phyloP scores from a whole-genome alignment of 2,888 invertebrate species.

The Anagyrus pseudococci region DNA sequence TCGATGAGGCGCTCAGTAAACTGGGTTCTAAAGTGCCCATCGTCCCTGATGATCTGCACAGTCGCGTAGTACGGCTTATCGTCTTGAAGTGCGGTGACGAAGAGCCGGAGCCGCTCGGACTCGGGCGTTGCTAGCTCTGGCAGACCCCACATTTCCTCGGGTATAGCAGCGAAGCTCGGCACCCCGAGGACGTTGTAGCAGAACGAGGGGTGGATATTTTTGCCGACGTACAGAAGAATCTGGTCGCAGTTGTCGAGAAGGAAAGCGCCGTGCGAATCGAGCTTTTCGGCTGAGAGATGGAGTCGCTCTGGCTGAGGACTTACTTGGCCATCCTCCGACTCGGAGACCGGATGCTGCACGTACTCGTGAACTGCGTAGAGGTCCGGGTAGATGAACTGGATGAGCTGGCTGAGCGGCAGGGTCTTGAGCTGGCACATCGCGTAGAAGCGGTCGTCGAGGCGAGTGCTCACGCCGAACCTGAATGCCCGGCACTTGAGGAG shows the following conservation, averaged over 20 bases:
- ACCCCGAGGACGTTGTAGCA: constrained; percentile 82
- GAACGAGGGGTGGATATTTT: constrained; percentile 76
- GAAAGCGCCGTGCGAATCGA: constrained; percentile 85
- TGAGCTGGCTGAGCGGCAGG: constrained; percentile 78
- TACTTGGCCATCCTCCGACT: constrained; percentile 56
- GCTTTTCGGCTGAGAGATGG: constrained; percentile 87
- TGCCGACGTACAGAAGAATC: constrained; percentile 85
- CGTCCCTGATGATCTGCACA: constrained; percentile 88
- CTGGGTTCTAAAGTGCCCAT: constrained; percentile 79
- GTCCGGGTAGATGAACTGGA: constrained; percentile 90
- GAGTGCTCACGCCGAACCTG: constrained; percentile 84
- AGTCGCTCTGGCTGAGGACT: constrained; percentile 77
- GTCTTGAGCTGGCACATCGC: constrained; percentile 95
- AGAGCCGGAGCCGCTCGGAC: constrained; percentile 78
- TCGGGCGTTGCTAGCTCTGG: constrained; percentile 80
- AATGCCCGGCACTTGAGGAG: constrained; percentile 91
- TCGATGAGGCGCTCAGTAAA: constrained; percentile 92
- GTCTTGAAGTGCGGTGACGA: constrained; percentile 83
- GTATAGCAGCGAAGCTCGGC: constrained; percentile 73
- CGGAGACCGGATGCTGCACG: constrained; percentile 63
- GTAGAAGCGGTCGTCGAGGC: constrained; percentile 90
- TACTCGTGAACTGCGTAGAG: constrained; percentile 86
- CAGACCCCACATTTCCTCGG: constrained; percentile 76
- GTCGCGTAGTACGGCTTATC: constrained; percentile 82
- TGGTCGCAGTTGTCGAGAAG: constrained; percentile 86